Percentiles rank a stretch among this genome's conserved stretches.
Evolutionary conservation across 2,888 invertebrate species (phyloP).

Genomic region (Thyatira batis): DNA sequence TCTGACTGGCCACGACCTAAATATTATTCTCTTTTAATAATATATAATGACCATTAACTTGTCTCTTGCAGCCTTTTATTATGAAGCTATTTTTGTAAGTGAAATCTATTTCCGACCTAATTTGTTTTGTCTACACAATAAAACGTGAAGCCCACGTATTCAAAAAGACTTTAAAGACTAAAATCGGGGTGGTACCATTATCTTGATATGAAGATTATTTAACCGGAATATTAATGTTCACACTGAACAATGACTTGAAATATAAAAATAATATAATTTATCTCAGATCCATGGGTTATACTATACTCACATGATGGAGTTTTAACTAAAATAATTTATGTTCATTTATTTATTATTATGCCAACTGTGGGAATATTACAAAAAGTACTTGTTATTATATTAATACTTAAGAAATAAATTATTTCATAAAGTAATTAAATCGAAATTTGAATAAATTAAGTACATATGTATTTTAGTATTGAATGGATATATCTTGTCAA

Average conservation of each 20-base stretch:
- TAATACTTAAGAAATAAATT: no score
- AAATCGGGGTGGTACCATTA: not conserved
- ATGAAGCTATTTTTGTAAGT: conserved; percentile 9
- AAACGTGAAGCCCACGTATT: not conserved
- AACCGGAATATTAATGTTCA: not conserved
- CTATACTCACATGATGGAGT: not conserved
- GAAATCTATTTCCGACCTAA: not conserved
- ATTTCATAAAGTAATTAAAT: not conserved
- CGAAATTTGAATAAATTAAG: no score
- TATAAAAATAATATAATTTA: no score
- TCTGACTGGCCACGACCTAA: conserved; percentile 36
- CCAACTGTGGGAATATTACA: not conserved
- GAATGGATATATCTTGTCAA: no score
- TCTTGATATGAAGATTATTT: not conserved
- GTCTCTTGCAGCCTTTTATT: conserved; percentile 14
- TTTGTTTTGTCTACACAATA: not conserved
- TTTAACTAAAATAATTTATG: not conserved
- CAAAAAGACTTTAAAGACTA: not conserved
- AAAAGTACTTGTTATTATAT: not conserved
- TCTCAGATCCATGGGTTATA: no score
- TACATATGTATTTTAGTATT: no score
- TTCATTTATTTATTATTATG: not conserved
- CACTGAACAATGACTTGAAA: not conserved
- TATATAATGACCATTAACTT: conserved; percentile 21
- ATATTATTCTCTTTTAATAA: conserved; percentile 32